Percentiles rank a stretch among this genome's conserved stretches.
phyloP scores from a whole-genome alignment of 2,797 vertebrate genomes.

The Danio jaintianensis region DNA sequence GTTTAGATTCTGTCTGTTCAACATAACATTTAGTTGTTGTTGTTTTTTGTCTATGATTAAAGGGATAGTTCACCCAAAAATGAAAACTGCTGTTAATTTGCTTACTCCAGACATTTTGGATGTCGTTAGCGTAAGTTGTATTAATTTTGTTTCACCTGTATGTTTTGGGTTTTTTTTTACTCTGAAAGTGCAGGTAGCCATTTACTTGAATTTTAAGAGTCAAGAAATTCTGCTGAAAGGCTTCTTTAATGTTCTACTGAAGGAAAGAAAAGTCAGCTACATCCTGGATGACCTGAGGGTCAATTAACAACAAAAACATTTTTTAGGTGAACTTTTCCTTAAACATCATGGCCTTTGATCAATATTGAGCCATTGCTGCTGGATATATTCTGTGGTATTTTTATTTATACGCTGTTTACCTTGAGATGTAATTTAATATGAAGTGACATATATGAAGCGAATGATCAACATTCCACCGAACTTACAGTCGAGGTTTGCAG shows the following conservation, averaged over 20 bases:
- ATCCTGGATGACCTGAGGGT: neutral
- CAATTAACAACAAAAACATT: neutral
- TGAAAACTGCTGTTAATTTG: neutral
- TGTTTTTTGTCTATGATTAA: slow-evolving; percentile 15
- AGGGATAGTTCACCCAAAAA: neutral
- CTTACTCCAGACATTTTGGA: neutral
- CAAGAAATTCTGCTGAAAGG: no score
- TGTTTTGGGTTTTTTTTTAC: no score
- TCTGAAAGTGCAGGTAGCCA: no score
- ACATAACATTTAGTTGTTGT: slow-evolving; percentile 3
- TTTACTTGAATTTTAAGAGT: no score
- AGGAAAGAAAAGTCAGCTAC: no score
- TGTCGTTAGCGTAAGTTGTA: no score
- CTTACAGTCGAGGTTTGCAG: slow-evolving; percentile 38
- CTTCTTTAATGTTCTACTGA: no score
- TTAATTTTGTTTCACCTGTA: no score
- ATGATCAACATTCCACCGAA: slow-evolving; percentile 68
- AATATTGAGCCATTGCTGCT: slow-evolving; percentile 77
- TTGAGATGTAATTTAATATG: slow-evolving; percentile 83
- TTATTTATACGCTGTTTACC: slow-evolving; percentile 80
- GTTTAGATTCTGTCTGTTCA: slow-evolving; percentile 12
- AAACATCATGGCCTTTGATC: slow-evolving; percentile 66
- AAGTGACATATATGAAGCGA: slow-evolving; percentile 69
- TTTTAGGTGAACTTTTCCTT: neutral
- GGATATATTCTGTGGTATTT: slow-evolving; percentile 71